Conservation (phyloP, 2,797 vertebrate species). For the Hyperoplus immaculatus region DNA sequence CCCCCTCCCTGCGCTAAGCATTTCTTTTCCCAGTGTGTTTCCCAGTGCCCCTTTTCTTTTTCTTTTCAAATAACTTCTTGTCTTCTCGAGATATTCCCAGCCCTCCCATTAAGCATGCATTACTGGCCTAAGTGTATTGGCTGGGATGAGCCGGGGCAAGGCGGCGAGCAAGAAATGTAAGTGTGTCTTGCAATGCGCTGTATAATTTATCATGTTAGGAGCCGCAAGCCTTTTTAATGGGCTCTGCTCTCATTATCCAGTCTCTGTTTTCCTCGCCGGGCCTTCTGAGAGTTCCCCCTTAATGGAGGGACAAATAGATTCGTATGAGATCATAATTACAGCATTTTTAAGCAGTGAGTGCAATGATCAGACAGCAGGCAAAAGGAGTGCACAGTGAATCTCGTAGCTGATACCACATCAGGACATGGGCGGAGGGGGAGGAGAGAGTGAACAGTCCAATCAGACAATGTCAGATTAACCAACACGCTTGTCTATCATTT, state of each 20-base stretch:
- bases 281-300: slow-evolving; percentile 68
- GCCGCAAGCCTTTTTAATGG: slow-evolving; percentile 78
- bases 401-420: slow-evolving; percentile 32
- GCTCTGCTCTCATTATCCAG: slow-evolving; percentile 78
- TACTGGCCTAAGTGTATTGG: slow-evolving; percentile 75
- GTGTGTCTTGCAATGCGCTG: slow-evolving; percentile 73
- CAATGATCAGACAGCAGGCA: slow-evolving; percentile 57
- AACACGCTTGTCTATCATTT: slow-evolving; percentile 69
- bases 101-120: slow-evolving; percentile 83
- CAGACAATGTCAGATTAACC: slow-evolving; percentile 71
- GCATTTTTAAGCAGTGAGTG: slow-evolving; percentile 72
- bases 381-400: slow-evolving; percentile 47
- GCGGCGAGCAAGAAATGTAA: slow-evolving; percentile 75
- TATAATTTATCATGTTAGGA: slow-evolving; percentile 83
- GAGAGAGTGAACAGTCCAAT: slow-evolving; percentile 54
- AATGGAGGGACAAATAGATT: slow-evolving; percentile 82
- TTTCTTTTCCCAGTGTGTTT: slow-evolving; percentile 13
- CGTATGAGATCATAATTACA: slow-evolving; percentile 79
- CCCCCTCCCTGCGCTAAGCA: background rate
- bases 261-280: slow-evolving; percentile 71
- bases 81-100: slow-evolving; percentile 70
- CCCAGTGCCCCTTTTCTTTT: slow-evolving; percentile 36
- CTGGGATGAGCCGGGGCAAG: slow-evolving; percentile 55
- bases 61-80: slow-evolving; percentile 65
- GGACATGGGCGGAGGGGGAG: slow-evolving; percentile 15